These are phyloP conservation scores for Eupleurogrammus muticus DNA, from an alignment of 2,797 vertebrate genomes.

Conservation along the genomic window DNA sequence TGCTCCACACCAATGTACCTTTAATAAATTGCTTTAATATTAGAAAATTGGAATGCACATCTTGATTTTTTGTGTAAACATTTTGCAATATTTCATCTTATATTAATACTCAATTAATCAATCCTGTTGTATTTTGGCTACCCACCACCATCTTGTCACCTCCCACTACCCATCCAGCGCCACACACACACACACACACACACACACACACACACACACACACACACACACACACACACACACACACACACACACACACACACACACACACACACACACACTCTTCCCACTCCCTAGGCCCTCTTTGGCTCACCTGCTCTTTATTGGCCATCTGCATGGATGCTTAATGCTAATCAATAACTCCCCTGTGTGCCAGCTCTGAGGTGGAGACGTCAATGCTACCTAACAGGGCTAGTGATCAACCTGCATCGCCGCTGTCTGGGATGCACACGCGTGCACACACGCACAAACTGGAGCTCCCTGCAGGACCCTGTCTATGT, in stretches of 20 bases:
- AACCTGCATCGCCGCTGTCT: slow-evolving; percentile 67
- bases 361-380: slow-evolving; percentile 75
- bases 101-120: slow-evolving; percentile 35
- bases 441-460: slow-evolving; percentile 38
- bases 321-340: slow-evolving; percentile 83
- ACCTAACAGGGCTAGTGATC: slow-evolving; percentile 78
- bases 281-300: slow-evolving; percentile 53
- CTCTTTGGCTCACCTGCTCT: slow-evolving; percentile 77
- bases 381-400: slow-evolving; percentile 79
- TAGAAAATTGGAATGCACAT: background rate
- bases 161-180: background rate
- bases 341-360: slow-evolving; percentile 83
- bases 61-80: background rate
- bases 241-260: slow-evolving; percentile 22
- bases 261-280: slow-evolving; percentile 21
- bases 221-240: slow-evolving; percentile 9
- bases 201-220: background rate
- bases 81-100: background rate
- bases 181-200: slow-evolving; percentile 1
- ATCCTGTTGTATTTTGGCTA: slow-evolving; percentile 25
- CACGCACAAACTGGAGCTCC: slow-evolving; percentile 45
- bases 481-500: slow-evolving; percentile 68
- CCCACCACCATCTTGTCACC: slow-evolving; percentile 1
- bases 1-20: background rate
- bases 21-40: background rate